Percentiles rank a stretch among this genome's conserved stretches.
Conservation (phyloP, 2,888 invertebrate genomes). For the Sepiola atlantica region DNA sequence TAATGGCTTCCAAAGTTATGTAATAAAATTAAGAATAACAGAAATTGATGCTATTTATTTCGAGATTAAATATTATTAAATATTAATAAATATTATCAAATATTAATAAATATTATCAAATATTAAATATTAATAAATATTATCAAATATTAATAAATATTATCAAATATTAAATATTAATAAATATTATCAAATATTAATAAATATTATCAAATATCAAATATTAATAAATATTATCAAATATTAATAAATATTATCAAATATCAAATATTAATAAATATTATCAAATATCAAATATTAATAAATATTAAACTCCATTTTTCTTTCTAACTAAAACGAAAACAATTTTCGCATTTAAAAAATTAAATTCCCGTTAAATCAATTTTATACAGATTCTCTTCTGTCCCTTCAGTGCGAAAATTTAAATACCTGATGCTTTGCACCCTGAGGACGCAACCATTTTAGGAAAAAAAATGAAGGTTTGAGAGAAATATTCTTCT, state of each 20-base stretch:
- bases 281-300: background rate
- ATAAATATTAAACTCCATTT: too few species aligned
- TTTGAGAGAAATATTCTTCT: background rate
- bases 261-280: background rate
- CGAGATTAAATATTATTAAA: too few species aligned
- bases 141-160: background rate
- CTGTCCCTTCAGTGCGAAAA: background rate
- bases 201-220: background rate
- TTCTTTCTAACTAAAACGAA: background rate
- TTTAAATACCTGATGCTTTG: background rate
- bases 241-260: background rate
- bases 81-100: background rate
- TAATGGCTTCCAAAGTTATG: background rate
- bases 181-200: background rate
- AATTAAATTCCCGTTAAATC: background rate
- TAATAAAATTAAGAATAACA: background rate
- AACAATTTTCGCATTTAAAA: background rate
- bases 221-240: background rate
- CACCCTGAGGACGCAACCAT: background rate
- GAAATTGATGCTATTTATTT: background rate
- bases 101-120: background rate
- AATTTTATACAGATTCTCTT: background rate
- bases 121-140: background rate
- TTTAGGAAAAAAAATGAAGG: background rate
- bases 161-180: too few species aligned